Base-by-base conservation (phyloP, 2,888 invertebrate species). In the Pollenia amentaria region DNA sequence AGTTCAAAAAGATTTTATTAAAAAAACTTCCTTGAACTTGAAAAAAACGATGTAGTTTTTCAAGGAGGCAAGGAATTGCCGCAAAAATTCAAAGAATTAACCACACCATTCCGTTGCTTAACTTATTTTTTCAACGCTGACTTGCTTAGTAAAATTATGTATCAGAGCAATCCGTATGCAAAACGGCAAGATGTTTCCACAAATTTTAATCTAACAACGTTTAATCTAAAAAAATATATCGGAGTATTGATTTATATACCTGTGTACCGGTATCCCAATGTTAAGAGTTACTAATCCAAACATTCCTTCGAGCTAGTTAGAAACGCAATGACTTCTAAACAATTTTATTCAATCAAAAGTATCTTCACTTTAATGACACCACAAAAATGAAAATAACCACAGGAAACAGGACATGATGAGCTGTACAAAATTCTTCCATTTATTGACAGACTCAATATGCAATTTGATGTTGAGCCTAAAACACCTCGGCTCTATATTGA, bases 71-170 rank as follows among this genome's bases (percentile, higher is more conserved):
- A 18, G 42, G 18, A 70, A 70, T 40, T 70, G 14, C 53, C 53
- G 16, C 70, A 70, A 51, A 16, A 70, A 55, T 70, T 70, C 53
- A 53, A 70, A 42, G 53, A 70, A 40, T 18, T 70, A 29, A 70
- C n/a, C 18, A 53, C 53, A 53, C 70, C 53, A 53, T 70, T 70
- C 53, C 40, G 11, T 42, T 70, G 42, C 62, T 62, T 62, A 16
- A 42, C 38, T 10, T 70, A 42, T 42, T 70, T 53, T 51, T 55
- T 70, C 40, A 53, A 70, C 12, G 70, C 40, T 40, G 53, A 55
- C 53, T 53, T 70, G 53, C 53, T 70, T 2, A 70, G 40, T 53
- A 42, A 70, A 53, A 70, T 70, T 70, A 42, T 18, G n/a, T 70
- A 53, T 70, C 70, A 55, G 53, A 70, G 70, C 18, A n/a, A n/a